These are phyloP conservation scores for Drosophila malerkotliana DNA, from an alignment of 1,140 invertebrate genomes.

Conservation along the genomic window DNA sequence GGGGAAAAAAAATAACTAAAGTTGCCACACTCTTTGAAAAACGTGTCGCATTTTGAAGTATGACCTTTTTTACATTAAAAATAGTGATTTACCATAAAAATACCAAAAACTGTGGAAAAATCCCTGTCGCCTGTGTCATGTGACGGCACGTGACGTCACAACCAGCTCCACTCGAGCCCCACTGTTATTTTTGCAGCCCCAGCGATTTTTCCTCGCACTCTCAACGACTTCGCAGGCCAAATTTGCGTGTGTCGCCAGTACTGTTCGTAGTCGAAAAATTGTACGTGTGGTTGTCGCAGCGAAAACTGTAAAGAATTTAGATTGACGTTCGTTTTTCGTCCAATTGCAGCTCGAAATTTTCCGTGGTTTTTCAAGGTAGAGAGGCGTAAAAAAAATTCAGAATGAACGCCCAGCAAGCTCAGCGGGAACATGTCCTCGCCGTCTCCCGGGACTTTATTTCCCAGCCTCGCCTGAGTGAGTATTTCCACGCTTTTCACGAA, in stretches of 20 bases:
- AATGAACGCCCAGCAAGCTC: constrained; percentile 85
- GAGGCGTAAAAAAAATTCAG: constrained; percentile 63
- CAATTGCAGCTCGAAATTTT: constrained; percentile 76
- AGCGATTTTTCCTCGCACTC: constrained; percentile 74
- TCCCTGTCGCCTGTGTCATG: constrained; percentile 49
- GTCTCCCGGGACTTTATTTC: constrained; percentile 98
- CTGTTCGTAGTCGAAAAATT: constrained; percentile 78
- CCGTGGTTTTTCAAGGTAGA: constrained; percentile 75
- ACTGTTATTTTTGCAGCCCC: constrained; percentile 24
- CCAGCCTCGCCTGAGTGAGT: constrained; percentile 98
- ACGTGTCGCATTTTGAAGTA: not conserved
- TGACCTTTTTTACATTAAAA: not conserved
- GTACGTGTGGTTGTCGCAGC: constrained; percentile 48
- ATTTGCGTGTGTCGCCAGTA: constrained; percentile 76
- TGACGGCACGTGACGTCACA: constrained; percentile 79
- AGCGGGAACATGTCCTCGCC: constrained; percentile 93
- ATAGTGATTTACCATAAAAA: not conserved
- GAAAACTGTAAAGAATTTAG: constrained; percentile 9
- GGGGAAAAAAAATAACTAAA: not conserved
- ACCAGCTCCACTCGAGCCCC: constrained; percentile 37
- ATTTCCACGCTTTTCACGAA: constrained; percentile 18
- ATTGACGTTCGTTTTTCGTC: constrained; percentile 10
- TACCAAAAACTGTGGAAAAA: not conserved
- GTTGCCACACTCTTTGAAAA: not conserved
- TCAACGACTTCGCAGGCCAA: constrained; percentile 77